These are phyloP conservation scores for Acheta domesticus DNA, from an alignment of 2,888 invertebrate species.

Conservation along the genomic window DNA sequence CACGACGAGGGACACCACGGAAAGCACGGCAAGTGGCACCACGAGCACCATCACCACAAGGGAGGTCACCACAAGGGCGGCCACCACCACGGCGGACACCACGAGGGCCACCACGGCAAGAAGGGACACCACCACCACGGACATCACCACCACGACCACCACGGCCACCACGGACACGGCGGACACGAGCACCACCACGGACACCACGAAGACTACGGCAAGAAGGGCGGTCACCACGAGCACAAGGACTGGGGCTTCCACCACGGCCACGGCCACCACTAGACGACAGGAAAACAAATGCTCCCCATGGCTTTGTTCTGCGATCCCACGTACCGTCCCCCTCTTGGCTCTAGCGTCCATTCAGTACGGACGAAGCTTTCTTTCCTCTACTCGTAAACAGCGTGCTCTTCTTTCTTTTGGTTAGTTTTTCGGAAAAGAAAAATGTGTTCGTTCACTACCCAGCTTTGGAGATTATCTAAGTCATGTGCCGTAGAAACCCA, in stretches of 20 bases:
- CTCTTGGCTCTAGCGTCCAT: too few relatives aligned
- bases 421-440: too few relatives aligned
- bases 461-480: too few relatives aligned
- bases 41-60: slow-evolving; percentile 76
- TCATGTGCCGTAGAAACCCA: too few relatives aligned
- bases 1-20: slow-evolving; percentile 78
- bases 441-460: too few relatives aligned
- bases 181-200: slow-evolving; percentile 74
- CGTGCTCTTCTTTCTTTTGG: too few relatives aligned
- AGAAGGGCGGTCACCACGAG: slow-evolving; percentile 73
- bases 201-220: slow-evolving; percentile 70
- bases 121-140: slow-evolving; percentile 79
- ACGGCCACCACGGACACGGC: slow-evolving; percentile 73
- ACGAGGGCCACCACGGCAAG: slow-evolving; percentile 74
- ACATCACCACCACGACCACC: slow-evolving; percentile 72
- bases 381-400: too few relatives aligned
- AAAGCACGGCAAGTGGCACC: slow-evolving; percentile 72
- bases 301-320: too few relatives aligned
- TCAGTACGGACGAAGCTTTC: too few relatives aligned
- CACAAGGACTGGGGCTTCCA: slow-evolving; percentile 68
- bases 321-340: too few relatives aligned
- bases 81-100: slow-evolving; percentile 72
- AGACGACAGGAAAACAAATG: not conserved
- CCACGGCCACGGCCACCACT: slow-evolving; percentile 45
- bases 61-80: slow-evolving; percentile 78